Percentiles rank a stretch among this genome's conserved stretches.
These are phyloP conservation scores for Lithobates sylvaticus DNA, from an alignment of 2,797 vertebrate genomes.

Conservation along the genomic window DNA sequence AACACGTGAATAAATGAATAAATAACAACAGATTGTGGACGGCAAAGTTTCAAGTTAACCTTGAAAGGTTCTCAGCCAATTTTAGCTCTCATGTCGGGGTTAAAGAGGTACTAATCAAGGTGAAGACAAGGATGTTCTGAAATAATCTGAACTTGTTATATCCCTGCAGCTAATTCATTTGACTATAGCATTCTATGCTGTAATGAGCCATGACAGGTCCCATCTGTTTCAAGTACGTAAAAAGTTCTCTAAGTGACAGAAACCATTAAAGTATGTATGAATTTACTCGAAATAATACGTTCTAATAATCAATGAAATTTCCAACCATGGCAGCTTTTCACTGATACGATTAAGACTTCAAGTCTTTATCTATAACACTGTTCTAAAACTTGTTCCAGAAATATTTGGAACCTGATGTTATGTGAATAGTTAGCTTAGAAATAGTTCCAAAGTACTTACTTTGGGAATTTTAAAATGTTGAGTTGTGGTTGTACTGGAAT, in stretches of 20 bases:
- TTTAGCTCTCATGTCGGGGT: constrained; percentile 28
- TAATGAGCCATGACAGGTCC: constrained; percentile 58
- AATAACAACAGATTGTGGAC: not conserved
- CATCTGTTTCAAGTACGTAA: constrained; percentile 56
- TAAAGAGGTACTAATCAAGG: constrained; percentile 59
- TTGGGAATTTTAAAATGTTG: no score
- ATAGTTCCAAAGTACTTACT: no score
- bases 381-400: not conserved
- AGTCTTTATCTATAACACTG: not conserved
- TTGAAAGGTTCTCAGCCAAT: constrained; percentile 18
- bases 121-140: constrained; percentile 55
- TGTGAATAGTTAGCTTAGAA: not conserved
- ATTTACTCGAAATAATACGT: constrained; percentile 20
- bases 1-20: not conserved
- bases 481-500: not conserved
- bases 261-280: constrained; percentile 50
- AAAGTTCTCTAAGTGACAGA: constrained; percentile 57
- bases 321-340: constrained; percentile 19
- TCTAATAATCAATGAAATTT: constrained; percentile 47
- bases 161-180: constrained; percentile 47
- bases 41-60: not conserved
- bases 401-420: not conserved
- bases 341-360: not conserved
- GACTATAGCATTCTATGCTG: constrained; percentile 49
- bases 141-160: constrained; percentile 60